Evolutionary conservation across 2,888 invertebrate genomes (phyloP), one percentile per base, ranked within the genome.

Genomic region (Criorhina ranunculi): DNA sequence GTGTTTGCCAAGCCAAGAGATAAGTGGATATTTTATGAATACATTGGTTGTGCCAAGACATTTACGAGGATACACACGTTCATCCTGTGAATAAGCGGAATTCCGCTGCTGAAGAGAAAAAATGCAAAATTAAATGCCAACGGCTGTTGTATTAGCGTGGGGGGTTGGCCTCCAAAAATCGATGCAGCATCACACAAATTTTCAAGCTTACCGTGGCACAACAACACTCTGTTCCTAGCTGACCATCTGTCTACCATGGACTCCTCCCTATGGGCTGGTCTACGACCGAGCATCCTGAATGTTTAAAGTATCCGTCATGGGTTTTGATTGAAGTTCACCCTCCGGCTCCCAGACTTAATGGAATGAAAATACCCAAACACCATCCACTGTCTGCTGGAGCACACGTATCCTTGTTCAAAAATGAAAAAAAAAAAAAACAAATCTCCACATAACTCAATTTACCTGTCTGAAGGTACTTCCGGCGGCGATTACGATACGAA

Each of bases 21-120:
- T 83, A 82, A 82, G 77, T 66, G 77, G 59, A 67, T 78, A 72
- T 66, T 78, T 78, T 82, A 82, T 72, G 70, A 78, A 78, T 82
- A 72, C 35, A 67, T 49, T 51, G 44, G 69, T 59, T 69, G 57
- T 37, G 17, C 62, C 57, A 66, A 40, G 64, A 40, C 70, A 55
- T 75, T 79, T 79, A 64, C 40, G 49, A 67, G 53, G 15, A 19
- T 57, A 57, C 67, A 72, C 72, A 75, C 51, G 60, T 72, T 64
- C 49, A 6, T 57, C 46, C 24, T 62, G 76, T 55, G 49, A 76
- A 62, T 66, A 62, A 53, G 66, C 8, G 37, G 31, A 11, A 11
- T 12, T 9, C 9, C 31, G 12, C n/a, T 24, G n/a, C 6, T 2
- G 19, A 11, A 6, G 19, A 9, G 17, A n/a, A 29, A 42, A 44